A percentile compares a stretch with the other conserved stretches of the same genome.
These are phyloP conservation scores for Baronia brevicornis DNA, from an alignment of 2,888 invertebrate genomes.

Conservation along the genomic window DNA sequence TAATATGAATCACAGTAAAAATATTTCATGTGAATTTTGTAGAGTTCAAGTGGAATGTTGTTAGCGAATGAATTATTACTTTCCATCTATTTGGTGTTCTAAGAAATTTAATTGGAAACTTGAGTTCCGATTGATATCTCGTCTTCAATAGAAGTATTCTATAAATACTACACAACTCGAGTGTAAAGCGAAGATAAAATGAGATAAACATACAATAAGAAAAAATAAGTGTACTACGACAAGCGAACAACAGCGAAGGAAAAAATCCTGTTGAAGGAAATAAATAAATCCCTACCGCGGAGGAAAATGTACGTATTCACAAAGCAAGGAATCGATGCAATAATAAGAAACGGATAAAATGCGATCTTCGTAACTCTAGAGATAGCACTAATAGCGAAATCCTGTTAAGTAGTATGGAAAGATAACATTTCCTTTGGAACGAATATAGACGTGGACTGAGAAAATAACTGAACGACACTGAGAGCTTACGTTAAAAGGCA, in stretches of 20 bases:
- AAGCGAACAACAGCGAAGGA: slow-evolving; percentile 1
- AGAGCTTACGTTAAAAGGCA: slow-evolving; percentile 4
- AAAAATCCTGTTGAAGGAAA: not conserved
- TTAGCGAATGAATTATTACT: no score
- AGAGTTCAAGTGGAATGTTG: no score
- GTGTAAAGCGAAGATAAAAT: no score
- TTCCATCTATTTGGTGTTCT: no score
- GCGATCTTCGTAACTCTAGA: slow-evolving; percentile 6
- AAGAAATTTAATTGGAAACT: no score
- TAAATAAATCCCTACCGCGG: slow-evolving; percentile 2
- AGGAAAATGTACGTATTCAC: slow-evolving; percentile 5
- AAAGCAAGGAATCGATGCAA: slow-evolving; percentile 9
- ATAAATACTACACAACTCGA: no score
- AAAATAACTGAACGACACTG: slow-evolving; percentile 4
- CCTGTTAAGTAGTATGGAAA: slow-evolving; percentile 12
- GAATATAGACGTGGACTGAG: slow-evolving; percentile 9
- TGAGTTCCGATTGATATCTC: no score
- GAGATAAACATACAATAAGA: no score
- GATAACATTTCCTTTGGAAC: slow-evolving; percentile 12
- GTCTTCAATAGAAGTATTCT: no score
- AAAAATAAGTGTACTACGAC: no score
- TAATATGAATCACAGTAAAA: no score
- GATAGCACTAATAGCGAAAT: slow-evolving; percentile 14
- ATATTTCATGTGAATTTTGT: no score
- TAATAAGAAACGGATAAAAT: slow-evolving; percentile 11